Conservation (phyloP, 2,113 vertebrate genomes). For the Thamnaconus septentrionalis region DNA sequence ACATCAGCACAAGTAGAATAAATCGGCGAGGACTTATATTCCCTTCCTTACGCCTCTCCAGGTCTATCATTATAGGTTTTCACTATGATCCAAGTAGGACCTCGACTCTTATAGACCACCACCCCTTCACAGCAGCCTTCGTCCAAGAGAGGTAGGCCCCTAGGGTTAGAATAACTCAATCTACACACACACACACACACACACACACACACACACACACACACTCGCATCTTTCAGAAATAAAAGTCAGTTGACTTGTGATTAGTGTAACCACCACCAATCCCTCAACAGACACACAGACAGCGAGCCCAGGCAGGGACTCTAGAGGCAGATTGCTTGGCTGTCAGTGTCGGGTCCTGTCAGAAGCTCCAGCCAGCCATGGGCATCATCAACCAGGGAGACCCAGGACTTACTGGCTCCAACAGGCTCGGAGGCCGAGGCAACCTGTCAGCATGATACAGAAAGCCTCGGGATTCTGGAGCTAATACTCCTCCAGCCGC, state of each 20-base stretch:
- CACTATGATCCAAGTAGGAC: slow-evolving; percentile 9
- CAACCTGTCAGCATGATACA: neutral
- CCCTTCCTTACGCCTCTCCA: neutral
- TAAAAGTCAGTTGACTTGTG: slow-evolving; percentile 50
- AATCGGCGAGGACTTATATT: neutral
- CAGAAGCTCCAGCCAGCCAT: slow-evolving; percentile 62
- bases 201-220: neutral
- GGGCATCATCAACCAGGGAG: slow-evolving; percentile 41
- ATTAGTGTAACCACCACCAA: slow-evolving; percentile 31
- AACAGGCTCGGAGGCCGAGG: slow-evolving; percentile 12
- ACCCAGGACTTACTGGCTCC: slow-evolving; percentile 56
- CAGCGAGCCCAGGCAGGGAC: slow-evolving; percentile 27
- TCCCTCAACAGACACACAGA: slow-evolving; percentile 11
- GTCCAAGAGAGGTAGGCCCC: slow-evolving; percentile 22
- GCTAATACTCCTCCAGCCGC: slow-evolving; percentile 17
- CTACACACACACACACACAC: slow-evolving; percentile 38
- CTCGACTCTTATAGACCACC: neutral
- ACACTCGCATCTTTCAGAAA: slow-evolving; percentile 22
- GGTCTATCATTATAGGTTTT: slow-evolving; percentile 4
- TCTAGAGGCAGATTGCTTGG: slow-evolving; percentile 48
- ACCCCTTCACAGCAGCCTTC: slow-evolving; percentile 19
- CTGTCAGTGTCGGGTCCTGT: slow-evolving; percentile 55
- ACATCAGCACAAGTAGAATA: neutral
- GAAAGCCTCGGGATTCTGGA: slow-evolving; percentile 1
- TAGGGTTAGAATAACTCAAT: slow-evolving; percentile 66